Evolutionary conservation across 1,140 invertebrate species (phyloP).

Genomic region (Andricus grossulariae): DNA sequence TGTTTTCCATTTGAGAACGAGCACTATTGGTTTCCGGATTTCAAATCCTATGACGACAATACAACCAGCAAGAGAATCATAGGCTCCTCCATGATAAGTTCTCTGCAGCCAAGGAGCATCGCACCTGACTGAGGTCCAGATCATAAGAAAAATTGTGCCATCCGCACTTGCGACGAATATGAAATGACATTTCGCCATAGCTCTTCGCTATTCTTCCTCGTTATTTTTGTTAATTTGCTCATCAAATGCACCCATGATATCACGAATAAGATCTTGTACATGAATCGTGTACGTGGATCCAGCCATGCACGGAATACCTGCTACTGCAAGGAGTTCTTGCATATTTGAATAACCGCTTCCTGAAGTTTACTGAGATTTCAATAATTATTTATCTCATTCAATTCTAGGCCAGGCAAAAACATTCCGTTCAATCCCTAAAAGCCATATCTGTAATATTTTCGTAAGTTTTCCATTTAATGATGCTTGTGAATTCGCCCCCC

Average conservation of each 20-base stretch:
- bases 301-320: neutral
- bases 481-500: no score
- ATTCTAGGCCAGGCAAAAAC: no score
- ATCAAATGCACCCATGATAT: neutral
- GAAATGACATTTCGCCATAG: neutral
- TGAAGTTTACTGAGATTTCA: no score
- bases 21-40: neutral
- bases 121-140: neutral
- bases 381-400: no score
- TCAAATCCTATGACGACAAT: neutral
- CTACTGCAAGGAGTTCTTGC: neutral
- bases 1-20: neutral
- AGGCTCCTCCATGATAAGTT: neutral
- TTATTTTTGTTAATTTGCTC: neutral
- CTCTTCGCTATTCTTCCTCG: neutral
- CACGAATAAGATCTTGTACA: neutral
- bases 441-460: no score
- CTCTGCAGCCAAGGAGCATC: neutral
- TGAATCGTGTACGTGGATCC: neutral
- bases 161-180: neutral
- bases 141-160: neutral
- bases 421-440: no score
- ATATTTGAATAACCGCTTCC: constrained; percentile 1
- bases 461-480: no score
- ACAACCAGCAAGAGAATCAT: neutral